A percentile compares a stretch with the other conserved stretches of the same genome.
These are phyloP conservation scores for Lysiphlebus fabarum DNA, from an alignment of 1,140 invertebrate species.

Conservation along the genomic window DNA sequence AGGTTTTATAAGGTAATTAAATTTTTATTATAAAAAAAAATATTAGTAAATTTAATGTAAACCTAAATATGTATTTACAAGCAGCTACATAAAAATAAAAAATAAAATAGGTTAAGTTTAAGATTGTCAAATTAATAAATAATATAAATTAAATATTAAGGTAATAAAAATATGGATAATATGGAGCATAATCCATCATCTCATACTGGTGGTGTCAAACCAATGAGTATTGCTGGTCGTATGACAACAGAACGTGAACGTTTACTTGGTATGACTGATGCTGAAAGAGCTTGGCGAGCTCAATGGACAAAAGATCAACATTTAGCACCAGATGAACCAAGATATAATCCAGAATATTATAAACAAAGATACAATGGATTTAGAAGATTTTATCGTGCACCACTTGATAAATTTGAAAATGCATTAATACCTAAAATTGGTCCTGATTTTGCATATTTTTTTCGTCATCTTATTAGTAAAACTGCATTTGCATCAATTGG, in stretches of 20 bases:
- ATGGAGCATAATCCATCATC: neutral
- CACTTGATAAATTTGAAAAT: constrained; percentile 64
- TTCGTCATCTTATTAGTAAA: constrained; percentile 15
- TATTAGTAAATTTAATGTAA: no score
- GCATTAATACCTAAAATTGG: constrained; percentile 21
- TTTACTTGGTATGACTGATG: constrained; percentile 74
- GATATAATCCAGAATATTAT: constrained; percentile 63
- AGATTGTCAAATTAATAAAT: no score
- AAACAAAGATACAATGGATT: constrained; percentile 73
- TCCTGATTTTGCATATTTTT: constrained; percentile 8
- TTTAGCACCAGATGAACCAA: constrained; percentile 70
- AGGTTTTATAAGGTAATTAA: no score
- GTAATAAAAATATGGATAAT: neutral
- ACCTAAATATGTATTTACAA: no score
- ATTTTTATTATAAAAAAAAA: no score
- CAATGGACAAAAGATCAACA: constrained; percentile 81
- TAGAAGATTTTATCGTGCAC: constrained; percentile 69
- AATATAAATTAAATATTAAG: no score
- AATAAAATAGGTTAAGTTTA: no score
- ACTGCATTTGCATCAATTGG: constrained; percentile 1
- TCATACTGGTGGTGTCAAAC: constrained; percentile 61
- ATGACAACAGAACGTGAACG: constrained; percentile 72
- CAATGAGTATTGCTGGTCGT: constrained; percentile 73
- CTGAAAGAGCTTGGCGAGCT: constrained; percentile 78
- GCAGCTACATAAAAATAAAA: no score